Conservation (phyloP, 1,140 invertebrate genomes). For the Zaprionus camerounensis region DNA sequence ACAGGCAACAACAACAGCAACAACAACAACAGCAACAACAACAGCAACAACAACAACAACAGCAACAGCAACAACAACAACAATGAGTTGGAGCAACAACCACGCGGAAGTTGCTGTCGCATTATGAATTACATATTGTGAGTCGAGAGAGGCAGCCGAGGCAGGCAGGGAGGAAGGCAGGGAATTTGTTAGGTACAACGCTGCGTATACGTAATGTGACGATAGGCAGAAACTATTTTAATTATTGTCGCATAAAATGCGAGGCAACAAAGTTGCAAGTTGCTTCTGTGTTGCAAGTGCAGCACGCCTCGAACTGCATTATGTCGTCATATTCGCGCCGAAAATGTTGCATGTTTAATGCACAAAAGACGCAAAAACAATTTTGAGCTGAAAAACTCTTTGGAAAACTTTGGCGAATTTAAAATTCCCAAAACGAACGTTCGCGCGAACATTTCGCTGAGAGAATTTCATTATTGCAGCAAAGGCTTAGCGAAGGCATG, state of each 20-base stretch:
- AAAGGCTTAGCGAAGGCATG: background rate
- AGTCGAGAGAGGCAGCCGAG: too few relatives aligned
- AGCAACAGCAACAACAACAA: background rate
- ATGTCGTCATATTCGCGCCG: background rate
- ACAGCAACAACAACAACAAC: background rate
- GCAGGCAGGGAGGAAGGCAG: background rate
- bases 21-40: conserved; percentile 4
- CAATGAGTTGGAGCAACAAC: conserved; percentile 4
- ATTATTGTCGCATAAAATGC: conserved; percentile 70
- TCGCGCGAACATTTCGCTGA: background rate
- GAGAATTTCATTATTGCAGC: background rate
- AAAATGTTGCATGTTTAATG: conserved; percentile 2
- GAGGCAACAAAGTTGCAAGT: conserved; percentile 35
- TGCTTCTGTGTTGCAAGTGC: conserved; percentile 4
- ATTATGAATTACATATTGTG: too few relatives aligned
- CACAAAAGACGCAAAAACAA: background rate
- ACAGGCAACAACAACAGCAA: conserved; percentile 3
- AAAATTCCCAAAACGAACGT: background rate
- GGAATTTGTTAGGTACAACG: conserved; percentile 14
- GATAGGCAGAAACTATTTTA: conserved; percentile 77
- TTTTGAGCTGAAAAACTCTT: background rate
- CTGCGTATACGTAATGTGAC: conserved; percentile 73
- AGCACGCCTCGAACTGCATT: background rate
- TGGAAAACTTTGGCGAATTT: background rate
- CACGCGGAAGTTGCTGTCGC: background rate